phyloP scores from a whole-genome alignment of 2,888 invertebrate species.

The Lamellibrachia columna region DNA sequence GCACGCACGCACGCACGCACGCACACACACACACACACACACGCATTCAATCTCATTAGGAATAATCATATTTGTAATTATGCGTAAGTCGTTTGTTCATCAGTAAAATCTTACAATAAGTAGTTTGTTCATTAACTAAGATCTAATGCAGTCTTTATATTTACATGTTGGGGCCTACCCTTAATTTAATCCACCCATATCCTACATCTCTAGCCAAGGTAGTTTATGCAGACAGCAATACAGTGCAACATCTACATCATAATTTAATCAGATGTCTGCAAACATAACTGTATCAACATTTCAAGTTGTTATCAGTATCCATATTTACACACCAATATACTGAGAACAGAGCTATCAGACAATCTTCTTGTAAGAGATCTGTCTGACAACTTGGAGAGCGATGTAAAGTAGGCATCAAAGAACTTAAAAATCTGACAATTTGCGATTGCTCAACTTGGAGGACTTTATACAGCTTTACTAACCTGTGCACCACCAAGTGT shows the following conservation, averaged over 20 bases:
- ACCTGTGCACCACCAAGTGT: too few species aligned
- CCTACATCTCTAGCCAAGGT: too few species aligned
- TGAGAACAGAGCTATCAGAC: background rate
- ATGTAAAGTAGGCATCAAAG: background rate
- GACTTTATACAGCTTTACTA: background rate
- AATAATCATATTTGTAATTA: too few species aligned
- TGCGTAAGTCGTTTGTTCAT: too few species aligned
- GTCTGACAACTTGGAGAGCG: background rate
- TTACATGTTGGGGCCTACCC: too few species aligned
- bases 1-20: background rate
- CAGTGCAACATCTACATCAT: background rate
- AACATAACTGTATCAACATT: background rate
- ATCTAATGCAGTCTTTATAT: too few species aligned
- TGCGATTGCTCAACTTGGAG: background rate
- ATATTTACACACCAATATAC: background rate
- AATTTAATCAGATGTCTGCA: background rate
- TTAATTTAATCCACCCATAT: too few species aligned
- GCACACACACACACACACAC: background rate
- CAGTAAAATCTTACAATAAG: too few species aligned
- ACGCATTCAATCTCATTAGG: background rate
- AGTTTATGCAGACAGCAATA: background rate
- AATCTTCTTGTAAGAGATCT: background rate
- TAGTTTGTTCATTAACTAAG: too few species aligned
- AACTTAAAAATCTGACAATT: background rate
- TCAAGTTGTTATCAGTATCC: background rate